Conservation (phyloP, 2,113 vertebrate genomes). For the Lipophrys pholis region DNA sequence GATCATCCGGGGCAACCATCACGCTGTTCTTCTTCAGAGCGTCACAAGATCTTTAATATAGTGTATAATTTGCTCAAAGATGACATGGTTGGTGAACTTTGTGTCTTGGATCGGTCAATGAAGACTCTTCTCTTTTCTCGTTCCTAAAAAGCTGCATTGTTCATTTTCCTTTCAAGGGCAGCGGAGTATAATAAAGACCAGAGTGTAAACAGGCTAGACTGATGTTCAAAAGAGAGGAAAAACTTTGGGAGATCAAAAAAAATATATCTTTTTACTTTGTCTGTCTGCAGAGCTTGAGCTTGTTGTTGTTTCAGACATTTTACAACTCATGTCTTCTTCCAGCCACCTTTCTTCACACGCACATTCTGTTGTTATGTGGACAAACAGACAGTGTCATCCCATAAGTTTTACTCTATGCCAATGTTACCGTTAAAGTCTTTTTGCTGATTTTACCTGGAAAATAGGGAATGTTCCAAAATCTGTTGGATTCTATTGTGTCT, state of each 20-base stretch:
- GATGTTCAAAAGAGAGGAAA: conserved; percentile 66
- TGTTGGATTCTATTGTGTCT: conserved; percentile 35
- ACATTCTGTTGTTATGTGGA: conserved; percentile 25
- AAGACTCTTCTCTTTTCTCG: conserved; percentile 12
- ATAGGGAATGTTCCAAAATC: neutral
- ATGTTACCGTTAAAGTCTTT: neutral
- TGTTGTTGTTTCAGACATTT: conserved; percentile 69
- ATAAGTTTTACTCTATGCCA: neutral
- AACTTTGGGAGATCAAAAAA: conserved; percentile 76
- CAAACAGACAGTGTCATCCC: neutral
- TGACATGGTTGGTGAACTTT: conserved; percentile 53
- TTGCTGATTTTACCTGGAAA: neutral
- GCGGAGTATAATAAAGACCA: conserved; percentile 76
- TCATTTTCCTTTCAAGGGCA: conserved; percentile 56
- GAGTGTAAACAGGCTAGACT: conserved; percentile 71
- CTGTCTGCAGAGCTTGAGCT: conserved; percentile 69
- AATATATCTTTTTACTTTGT: conserved; percentile 70
- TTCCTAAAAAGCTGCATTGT: conserved; percentile 10
- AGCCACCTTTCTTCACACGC: conserved; percentile 52
- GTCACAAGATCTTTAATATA: conserved; percentile 20
- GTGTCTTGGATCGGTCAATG: conserved; percentile 24
- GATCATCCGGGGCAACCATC: conserved; percentile 46
- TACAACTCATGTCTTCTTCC: conserved; percentile 64
- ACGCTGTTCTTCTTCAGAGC: conserved; percentile 46
- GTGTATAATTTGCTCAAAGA: conserved; percentile 36